Base-by-base conservation (phyloP, 2,888 invertebrate genomes). In the Stenolophus ochropezus region DNA sequence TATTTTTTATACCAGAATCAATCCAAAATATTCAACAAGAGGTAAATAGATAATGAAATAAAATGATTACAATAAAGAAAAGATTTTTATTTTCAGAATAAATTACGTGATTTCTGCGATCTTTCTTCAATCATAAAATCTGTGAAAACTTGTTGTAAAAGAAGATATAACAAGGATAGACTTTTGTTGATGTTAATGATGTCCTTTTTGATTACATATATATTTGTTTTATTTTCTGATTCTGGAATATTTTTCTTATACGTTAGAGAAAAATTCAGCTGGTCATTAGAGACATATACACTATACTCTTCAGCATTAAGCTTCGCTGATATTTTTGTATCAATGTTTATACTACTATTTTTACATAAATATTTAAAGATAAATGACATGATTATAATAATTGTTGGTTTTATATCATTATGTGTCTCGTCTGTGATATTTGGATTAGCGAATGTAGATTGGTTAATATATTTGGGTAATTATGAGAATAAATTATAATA, bases 191-290 rank as follows among this genome's bases (percentile, higher is more conserved):
- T 14, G 5, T 47, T 81, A 65, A n/a, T 81, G 4, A 81, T 81
- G 61, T 27, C 51, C 18, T 8, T 75, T 58, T 49, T 81, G 14
- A 75, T 65, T 49, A 49, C 65, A n/a, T 81, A 75, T 49, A 81
- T 81, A 51, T 81, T 81, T 65, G 75, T 81, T n/a, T 4, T 75
- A 4, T 81, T 81, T 51, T 74, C 81, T n/a, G 81, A 81, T 65
- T 33, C 71, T 25, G 47, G 71, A 0, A 61, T 81, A 65, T 81
- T 81, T 47, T 81, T 75, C 51, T 65, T 81, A 27, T 81, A 58
- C 49, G 47, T 81, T 1, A 21, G 81, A 16, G 75, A 75, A 20
- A 74, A 75, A 21, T 81, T 81, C 23, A 5, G 65, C 21, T 81
- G 81, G 81, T 75, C 81, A 25, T 51, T 81, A 18, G 21, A 42